Conservation (phyloP, 2,888 invertebrate genomes). For the Tricholauxania praeusta region DNA sequence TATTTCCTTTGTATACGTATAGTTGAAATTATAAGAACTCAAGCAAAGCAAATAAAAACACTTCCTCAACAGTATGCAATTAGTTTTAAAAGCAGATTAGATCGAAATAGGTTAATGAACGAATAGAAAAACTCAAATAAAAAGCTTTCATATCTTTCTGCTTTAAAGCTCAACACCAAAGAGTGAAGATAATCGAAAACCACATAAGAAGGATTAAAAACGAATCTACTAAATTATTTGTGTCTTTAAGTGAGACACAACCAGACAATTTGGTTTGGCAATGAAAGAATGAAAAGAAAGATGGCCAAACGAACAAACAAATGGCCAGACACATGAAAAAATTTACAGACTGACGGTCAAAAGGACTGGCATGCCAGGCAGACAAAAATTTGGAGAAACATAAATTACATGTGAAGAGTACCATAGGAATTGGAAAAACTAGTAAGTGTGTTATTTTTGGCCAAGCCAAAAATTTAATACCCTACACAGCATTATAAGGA, state of each 20-base stretch:
- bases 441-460: too few relatives aligned
- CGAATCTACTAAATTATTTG: constrained; percentile 7
- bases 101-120: too few relatives aligned
- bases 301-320: neutral
- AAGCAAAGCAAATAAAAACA: too few relatives aligned
- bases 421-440: too few relatives aligned
- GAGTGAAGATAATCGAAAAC: constrained; percentile 11
- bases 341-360: neutral
- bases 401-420: neutral
- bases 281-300: neutral
- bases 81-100: too few relatives aligned
- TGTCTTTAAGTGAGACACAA: constrained; percentile 3
- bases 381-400: neutral
- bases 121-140: neutral
- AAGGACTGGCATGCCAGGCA: neutral
- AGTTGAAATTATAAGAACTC: too few relatives aligned
- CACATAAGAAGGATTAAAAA: constrained; percentile 9
- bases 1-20: too few relatives aligned
- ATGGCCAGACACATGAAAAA: neutral
- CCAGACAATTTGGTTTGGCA: neutral
- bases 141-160: neutral
- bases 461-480: too few relatives aligned
- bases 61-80: too few relatives aligned
- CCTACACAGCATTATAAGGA: too few relatives aligned
- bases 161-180: constrained; percentile 1